Evolutionary conservation across 2,113 vertebrate genomes (phyloP), one percentile per base, ranked within the genome.

Genomic region (Equus przewalskii): DNA sequence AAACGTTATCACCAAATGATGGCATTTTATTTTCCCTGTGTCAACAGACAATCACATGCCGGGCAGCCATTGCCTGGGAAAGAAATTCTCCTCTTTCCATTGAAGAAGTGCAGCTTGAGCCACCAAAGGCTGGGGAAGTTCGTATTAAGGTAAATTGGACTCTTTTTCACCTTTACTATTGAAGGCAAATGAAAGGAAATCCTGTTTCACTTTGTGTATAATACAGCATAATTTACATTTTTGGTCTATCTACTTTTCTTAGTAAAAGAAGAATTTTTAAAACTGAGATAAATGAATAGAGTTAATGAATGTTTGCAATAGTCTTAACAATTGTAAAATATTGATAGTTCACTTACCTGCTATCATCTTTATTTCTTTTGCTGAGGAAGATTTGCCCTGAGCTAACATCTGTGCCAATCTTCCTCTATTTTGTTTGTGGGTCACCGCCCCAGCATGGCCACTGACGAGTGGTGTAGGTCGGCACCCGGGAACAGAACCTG

Each of bases 81-180:
- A 19, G 3, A 60, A 84, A 93, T 85, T 83, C 91, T 54, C 80
- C 94, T 60, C 89, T 97, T 81, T 56, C 90, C 80, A 44, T 98
- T 92, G 96, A 98, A 78, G 83, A 98, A 36, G 94, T 97, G 0
- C 86, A 98, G 54, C 92, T 97, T 46, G 98, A 97, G 2, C 86
- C 96, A 44, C 98, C 95, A 21, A 97, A 97, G 58, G 73, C 92
- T 85, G 36, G 92, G 69, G 96, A 97, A 96, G 95, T 97, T 83
- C 82, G 67, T 22, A 95, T 96, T 72, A 96, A 97, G 97, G 97
- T 98, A 88, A 96, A 41, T 60, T 70, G 10, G 60, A 26, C 24
- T 46, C 28, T 14, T 58, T 58, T 51, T 70, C 67, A n/a, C 14
- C 67, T 91, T 94, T 60, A 56, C 14, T 28, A 56, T 41, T 65